phyloP scores from a whole-genome alignment of 2,888 invertebrate species.

The Thecocarcelia acutangulata region DNA sequence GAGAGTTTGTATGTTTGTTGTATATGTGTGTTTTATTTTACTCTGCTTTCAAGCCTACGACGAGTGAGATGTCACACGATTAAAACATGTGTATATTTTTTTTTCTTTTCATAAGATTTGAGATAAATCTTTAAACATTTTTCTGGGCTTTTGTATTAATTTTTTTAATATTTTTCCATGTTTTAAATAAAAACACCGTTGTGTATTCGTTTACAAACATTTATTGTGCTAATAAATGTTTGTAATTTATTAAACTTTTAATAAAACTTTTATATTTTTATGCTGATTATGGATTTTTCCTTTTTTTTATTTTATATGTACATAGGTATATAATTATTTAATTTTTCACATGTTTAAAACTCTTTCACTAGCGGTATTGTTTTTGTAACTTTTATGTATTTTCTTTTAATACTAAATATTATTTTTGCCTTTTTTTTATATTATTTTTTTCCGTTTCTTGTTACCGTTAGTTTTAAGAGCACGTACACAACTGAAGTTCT shows the following conservation, averaged over 20 bases:
- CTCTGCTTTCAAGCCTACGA: constrained; percentile 15
- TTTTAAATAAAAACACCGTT: no score
- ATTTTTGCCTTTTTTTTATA: not conserved
- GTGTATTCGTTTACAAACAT: no score
- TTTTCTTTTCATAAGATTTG: not conserved
- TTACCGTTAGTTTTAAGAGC: constrained; percentile 60
- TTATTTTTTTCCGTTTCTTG: constrained; percentile 24
- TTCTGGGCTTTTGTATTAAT: constrained; percentile 5
- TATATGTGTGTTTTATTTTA: not conserved
- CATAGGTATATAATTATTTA: no score
- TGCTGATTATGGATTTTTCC: no score
- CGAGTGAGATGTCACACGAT: constrained; percentile 23
- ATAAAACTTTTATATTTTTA: no score
- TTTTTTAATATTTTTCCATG: not conserved
- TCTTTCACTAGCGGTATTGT: not conserved
- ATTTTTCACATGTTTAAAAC: no score
- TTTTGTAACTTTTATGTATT: constrained; percentile 7
- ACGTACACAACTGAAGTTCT: constrained; percentile 63
- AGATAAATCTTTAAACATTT: constrained; percentile 5
- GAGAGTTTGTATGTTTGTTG: not conserved
- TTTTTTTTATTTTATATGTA: no score
- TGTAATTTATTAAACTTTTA: no score
- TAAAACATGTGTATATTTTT: constrained; percentile 32
- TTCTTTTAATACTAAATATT: not conserved
- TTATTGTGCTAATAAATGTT: not conserved